Percentiles rank a stretch among this genome's conserved stretches.
phyloP scores from a whole-genome alignment of 2,797 vertebrate genomes.

The Luscinia megarhynchos region DNA sequence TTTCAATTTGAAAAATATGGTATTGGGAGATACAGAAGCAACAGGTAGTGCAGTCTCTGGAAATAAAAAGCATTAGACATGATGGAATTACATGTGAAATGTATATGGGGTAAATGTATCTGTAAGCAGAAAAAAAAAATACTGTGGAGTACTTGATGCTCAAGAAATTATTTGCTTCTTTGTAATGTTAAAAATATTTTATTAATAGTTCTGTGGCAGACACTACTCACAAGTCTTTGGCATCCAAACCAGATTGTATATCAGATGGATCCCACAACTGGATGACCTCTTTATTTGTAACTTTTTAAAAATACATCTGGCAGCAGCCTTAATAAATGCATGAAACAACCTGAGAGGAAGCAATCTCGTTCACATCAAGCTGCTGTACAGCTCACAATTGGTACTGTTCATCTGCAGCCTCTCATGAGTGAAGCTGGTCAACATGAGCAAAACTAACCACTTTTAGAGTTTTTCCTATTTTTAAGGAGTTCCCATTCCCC shows the following conservation, averaged over 20 bases:
- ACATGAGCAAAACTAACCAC: not conserved
- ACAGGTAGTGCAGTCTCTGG: not conserved
- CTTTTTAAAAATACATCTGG: not conserved
- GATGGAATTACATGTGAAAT: constrained; percentile 3
- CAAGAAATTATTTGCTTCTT: constrained; percentile 49
- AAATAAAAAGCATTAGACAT: constrained; percentile 15
- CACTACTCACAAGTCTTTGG: constrained; percentile 83
- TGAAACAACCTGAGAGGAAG: not conserved
- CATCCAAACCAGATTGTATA: constrained; percentile 71
- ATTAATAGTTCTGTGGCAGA: constrained; percentile 42
- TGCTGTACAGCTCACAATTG: not conserved
- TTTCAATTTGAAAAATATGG: constrained; percentile 21
- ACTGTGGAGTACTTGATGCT: constrained; percentile 67
- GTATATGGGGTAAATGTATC: not conserved
- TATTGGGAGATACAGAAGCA: not conserved
- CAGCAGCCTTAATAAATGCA: not conserved
- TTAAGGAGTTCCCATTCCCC: constrained; percentile 14
- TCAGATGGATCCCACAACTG: constrained; percentile 79
- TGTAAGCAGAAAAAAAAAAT: constrained; percentile 49
- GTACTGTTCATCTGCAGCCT: not conserved
- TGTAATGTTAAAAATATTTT: constrained; percentile 31
- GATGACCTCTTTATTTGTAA: constrained; percentile 57
- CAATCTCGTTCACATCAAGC: not conserved
- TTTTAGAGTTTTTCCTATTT: not conserved
- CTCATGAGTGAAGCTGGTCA: not conserved